Base-by-base conservation (phyloP, 2,888 invertebrate genomes). In the Pycnomerus fuliginosus region DNA sequence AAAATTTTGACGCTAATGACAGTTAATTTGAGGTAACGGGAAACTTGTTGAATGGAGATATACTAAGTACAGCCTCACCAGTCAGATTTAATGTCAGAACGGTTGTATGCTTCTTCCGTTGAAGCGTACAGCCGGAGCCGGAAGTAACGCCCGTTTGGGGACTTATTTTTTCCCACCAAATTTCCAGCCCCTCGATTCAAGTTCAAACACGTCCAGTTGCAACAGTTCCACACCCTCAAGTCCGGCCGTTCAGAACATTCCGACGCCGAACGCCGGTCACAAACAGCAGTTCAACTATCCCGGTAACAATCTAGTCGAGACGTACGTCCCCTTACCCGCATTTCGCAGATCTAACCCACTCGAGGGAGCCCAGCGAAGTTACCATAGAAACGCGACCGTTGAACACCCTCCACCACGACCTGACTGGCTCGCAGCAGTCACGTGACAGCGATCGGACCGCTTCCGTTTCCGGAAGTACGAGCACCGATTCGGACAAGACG, bases 181-280 rank as follows among this genome's bases (percentile, higher is more conserved):
- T 57, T 69, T 64, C 27, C 72, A 82, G 82, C 80, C 83, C 33
- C 87, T 85, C 14, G 92, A 93, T 73, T 91, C 90, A 54, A 90
- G 92, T 71, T 94, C 94, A 25, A 93, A 90, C 69, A 91, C 93
- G 39, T 95, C 95, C 39, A 95, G 94, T 71, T 95, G 94, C 76
- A 95, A 94, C 74, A 94, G 93, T 70, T 95, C 95, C 43, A 92
- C 94, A 49, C 95, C 96, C 50, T 95, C 95, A 58, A 94, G 93
- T 67, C 96, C 97, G 33, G 94, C 93, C 58, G 80, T 67, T 61
- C 74, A 70, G 70, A 74, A 62, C 61, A 70, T 66, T 63, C 76
- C 64, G 17, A 71, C 70, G 59, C 72, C 76, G 34, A 68, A 70
- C 45, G 69, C 70, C 37, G 65, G 65, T 65, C 64, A 66, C 58